Percentiles rank a stretch among this genome's conserved stretches.
These are phyloP conservation scores for Fabriciana adippe DNA, from an alignment of 2,888 invertebrate genomes.

Conservation along the genomic window DNA sequence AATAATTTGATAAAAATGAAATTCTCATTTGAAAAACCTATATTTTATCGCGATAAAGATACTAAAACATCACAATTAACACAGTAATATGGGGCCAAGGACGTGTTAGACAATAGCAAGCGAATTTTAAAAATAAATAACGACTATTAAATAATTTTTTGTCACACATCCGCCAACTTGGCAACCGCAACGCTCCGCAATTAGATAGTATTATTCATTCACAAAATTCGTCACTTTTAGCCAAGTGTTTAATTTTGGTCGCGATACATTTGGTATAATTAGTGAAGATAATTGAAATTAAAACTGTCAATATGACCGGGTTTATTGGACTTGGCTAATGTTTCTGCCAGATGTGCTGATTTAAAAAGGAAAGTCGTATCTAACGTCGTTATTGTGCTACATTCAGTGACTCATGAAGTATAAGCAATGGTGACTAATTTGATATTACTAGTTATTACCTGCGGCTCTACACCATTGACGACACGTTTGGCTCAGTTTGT, in stretches of 20 bases:
- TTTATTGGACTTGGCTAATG: constrained; percentile 2
- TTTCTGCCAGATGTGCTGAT: constrained; percentile 2
- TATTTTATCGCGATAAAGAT: constrained; percentile 21
- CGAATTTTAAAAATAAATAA: constrained; percentile 32
- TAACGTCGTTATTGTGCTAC: background rate
- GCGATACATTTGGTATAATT: constrained; percentile 17
- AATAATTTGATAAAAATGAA: background rate
- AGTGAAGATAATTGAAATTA: background rate
- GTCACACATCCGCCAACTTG: constrained; percentile 40
- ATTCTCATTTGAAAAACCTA: background rate
- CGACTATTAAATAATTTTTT: constrained; percentile 36
- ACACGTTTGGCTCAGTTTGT: no score
- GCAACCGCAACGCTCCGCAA: constrained; percentile 43
- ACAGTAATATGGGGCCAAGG: constrained; percentile 31
- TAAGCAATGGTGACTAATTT: background rate
- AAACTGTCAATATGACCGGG: background rate
- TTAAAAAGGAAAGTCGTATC: constrained; percentile 8
- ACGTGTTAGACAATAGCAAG: constrained; percentile 28
- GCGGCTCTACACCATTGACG: no score
- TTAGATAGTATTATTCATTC: constrained; percentile 47
- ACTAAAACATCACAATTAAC: constrained; percentile 28
- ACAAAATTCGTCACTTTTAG: constrained; percentile 41
- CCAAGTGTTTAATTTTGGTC: constrained; percentile 26
- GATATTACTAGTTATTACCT: background rate
- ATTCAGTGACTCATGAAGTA: background rate